phyloP scores from a whole-genome alignment of 2,888 invertebrate genomes.

The Cheilosia grossa region DNA sequence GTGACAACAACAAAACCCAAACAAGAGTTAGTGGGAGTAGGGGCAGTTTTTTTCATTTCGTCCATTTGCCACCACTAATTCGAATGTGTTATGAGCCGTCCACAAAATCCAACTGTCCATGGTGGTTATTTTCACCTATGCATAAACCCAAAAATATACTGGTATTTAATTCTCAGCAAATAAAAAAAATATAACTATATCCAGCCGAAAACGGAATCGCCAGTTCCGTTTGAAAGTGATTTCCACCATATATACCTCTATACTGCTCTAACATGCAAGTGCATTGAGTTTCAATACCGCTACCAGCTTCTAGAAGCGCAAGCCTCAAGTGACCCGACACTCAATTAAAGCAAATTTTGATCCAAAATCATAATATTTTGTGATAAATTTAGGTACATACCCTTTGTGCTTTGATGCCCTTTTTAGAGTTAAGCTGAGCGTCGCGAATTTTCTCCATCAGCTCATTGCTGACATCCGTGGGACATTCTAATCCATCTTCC shows the following conservation, averaged over 20 bases:
- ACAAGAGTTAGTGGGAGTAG: too few species aligned
- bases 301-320: not conserved
- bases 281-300: not conserved
- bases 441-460: conserved; percentile 89
- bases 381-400: conserved; percentile 84
- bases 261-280: conserved; percentile 21
- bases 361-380: not conserved
- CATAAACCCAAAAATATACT: not conserved
- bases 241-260: not conserved
- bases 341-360: not conserved
- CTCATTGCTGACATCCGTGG: conserved; percentile 90
- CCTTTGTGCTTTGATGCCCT: conserved; percentile 95
- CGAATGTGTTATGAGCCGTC: too few species aligned
- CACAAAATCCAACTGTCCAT: too few species aligned
- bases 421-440: conserved; percentile 89
- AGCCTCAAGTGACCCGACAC: not conserved
- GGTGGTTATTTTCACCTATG: too few species aligned
- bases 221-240: conserved; percentile 9
- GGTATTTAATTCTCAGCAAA: not conserved
- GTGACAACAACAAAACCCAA: too few species aligned
- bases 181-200: not conserved
- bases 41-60: too few species aligned
- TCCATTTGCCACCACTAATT: too few species aligned
- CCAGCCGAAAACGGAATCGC: conserved; percentile 4
- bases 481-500: conserved; percentile 89